Percentiles rank a stretch among this genome's conserved stretches.
phyloP scores from a whole-genome alignment of 2,797 vertebrate genomes.

The Myioborus melanocephalus region DNA sequence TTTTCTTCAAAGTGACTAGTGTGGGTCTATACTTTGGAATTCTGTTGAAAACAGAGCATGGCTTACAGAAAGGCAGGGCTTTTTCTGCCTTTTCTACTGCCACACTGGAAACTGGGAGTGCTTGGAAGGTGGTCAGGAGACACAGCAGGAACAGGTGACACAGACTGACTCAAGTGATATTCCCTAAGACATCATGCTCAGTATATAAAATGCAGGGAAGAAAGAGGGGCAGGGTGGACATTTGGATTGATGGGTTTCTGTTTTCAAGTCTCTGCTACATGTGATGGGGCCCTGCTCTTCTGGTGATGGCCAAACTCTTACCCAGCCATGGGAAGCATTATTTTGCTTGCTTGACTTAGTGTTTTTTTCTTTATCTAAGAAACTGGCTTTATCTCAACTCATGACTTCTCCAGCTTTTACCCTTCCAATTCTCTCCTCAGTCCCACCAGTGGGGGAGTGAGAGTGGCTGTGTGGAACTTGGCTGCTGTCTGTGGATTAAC shows the following conservation, averaged over 20 bases:
- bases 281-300: background rate
- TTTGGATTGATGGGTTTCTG: background rate
- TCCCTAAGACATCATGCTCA: background rate
- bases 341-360: background rate
- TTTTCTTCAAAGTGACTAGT: background rate
- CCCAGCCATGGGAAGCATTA: background rate
- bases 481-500: background rate
- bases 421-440: rapidly evolving
- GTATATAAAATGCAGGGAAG: background rate
- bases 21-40: background rate
- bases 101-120: no score
- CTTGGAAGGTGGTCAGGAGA: background rate
- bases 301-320: no score
- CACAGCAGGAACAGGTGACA: background rate
- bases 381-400: background rate
- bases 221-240: rapidly evolving
- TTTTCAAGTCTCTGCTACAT: background rate
- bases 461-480: background rate
- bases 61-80: background rate
- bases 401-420: background rate
- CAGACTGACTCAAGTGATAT: background rate
- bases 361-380: background rate
- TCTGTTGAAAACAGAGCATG: background rate
- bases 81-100: background rate
- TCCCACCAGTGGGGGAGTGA: background rate